Percentiles rank a stretch among this genome's conserved stretches.
These are phyloP conservation scores for Oxyura jamaicensis DNA, from an alignment of 2,113 vertebrate genomes.

Conservation along the genomic window DNA sequence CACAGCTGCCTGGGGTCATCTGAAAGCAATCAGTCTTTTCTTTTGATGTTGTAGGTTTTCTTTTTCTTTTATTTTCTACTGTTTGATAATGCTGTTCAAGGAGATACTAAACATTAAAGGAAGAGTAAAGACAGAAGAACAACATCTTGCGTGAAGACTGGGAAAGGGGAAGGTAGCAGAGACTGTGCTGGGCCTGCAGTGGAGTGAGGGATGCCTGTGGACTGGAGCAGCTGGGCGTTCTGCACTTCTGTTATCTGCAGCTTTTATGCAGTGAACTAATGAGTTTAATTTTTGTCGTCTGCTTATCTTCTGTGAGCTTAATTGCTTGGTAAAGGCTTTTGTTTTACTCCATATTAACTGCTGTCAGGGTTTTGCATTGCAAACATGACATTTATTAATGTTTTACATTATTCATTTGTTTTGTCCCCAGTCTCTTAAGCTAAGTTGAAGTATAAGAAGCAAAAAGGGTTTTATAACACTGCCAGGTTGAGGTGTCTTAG, in stretches of 20 bases:
- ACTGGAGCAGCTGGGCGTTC: background rate
- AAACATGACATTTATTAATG: background rate
- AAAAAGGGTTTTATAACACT: background rate
- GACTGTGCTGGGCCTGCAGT: background rate
- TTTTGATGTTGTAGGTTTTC: background rate
- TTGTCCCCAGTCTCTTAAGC: background rate
- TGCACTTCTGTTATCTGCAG: background rate
- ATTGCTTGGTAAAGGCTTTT: slow-evolving; percentile 19
- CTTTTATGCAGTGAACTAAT: slow-evolving; percentile 35
- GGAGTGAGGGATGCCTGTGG: background rate
- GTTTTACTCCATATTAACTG: background rate
- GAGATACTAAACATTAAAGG: background rate
- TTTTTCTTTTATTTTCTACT: background rate
- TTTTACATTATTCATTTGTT: background rate
- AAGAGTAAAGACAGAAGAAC: background rate
- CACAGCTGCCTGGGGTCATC: background rate
- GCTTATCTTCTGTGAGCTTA: background rate
- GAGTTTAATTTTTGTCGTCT: slow-evolving; percentile 21
- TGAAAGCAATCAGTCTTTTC: background rate
- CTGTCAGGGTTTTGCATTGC: background rate
- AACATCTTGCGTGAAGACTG: background rate
- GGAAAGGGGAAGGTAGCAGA: background rate
- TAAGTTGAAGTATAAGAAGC: background rate
- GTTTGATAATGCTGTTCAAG: background rate
- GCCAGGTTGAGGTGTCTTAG: background rate